Evolutionary conservation across 2,888 invertebrate genomes (phyloP).

Genomic region (Drosophila colorata): DNA sequence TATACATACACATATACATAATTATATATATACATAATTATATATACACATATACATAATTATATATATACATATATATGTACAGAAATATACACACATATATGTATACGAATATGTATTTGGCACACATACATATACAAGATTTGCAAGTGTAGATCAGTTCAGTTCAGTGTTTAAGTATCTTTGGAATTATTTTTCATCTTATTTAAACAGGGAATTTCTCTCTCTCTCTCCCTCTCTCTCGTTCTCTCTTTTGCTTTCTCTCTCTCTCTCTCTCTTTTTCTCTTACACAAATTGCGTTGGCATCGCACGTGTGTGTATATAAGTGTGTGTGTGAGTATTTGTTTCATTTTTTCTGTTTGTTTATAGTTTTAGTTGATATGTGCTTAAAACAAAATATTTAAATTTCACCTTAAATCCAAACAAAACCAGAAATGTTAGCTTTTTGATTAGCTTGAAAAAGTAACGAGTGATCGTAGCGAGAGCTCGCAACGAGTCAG

Average conservation of each 20-base stretch:
- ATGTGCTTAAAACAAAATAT: constrained; percentile 18
- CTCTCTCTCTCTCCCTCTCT: constrained; percentile 1
- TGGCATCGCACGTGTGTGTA: constrained; percentile 7
- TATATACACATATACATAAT: too few relatives aligned
- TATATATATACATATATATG: too few relatives aligned
- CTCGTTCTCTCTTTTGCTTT: constrained; percentile 4
- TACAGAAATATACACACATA: constrained; percentile 5
- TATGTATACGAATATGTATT: background rate
- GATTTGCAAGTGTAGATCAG: background rate
- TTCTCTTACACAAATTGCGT: constrained; percentile 13
- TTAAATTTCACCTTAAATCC: constrained; percentile 16
- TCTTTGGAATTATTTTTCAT: background rate
- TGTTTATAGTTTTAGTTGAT: background rate
- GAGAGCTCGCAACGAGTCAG: background rate
- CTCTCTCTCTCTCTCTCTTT: constrained; percentile 13
- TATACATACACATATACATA: background rate
- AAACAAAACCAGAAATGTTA: constrained; percentile 16
- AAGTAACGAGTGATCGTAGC: constrained; percentile 13
- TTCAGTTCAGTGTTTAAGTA: background rate
- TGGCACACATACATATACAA: constrained; percentile 3
- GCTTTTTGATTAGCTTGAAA: constrained; percentile 3
- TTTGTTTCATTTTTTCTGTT: background rate
- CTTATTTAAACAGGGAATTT: background rate
- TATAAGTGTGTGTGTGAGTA: constrained; percentile 12
- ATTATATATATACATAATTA: background rate